phyloP scores from a whole-genome alignment of 1,140 invertebrate species.

The Ceratoteleas bidentatus region DNA sequence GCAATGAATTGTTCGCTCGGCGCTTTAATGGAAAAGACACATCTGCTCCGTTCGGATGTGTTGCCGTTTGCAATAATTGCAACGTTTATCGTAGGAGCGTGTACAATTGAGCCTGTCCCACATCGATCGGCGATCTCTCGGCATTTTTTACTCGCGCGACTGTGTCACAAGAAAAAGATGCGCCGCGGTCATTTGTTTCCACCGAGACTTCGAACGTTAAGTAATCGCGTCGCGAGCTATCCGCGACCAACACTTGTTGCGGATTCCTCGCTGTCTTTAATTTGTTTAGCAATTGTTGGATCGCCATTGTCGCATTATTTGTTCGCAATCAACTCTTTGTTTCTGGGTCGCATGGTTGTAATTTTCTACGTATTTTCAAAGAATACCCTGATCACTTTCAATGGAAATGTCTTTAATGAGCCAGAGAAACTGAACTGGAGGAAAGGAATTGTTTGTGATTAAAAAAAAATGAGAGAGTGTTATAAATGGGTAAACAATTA shows the following conservation, averaged over 20 bases:
- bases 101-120: slow-evolving; percentile 40
- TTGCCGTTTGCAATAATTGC: slow-evolving; percentile 35
- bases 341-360: not conserved
- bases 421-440: too few species aligned
- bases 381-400: too few species aligned
- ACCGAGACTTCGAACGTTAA: slow-evolving; percentile 29
- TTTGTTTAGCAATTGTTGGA: slow-evolving; percentile 27
- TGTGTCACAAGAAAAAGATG: slow-evolving; percentile 42
- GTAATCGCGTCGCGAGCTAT: slow-evolving; percentile 32
- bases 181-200: slow-evolving; percentile 43
- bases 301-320: slow-evolving; percentile 33
- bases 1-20: too few species aligned
- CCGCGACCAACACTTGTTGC: slow-evolving; percentile 9
- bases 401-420: too few species aligned
- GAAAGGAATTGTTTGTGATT: too few species aligned
- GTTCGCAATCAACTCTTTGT: slow-evolving; percentile 4
- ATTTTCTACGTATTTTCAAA: not conserved
- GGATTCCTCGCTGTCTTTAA: slow-evolving; percentile 25
- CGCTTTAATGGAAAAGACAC: too few species aligned
- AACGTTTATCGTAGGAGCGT: slow-evolving; percentile 24
- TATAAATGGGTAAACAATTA: too few species aligned
- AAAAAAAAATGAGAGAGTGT: too few species aligned
- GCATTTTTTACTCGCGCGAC: slow-evolving; percentile 25
- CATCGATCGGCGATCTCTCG: slow-evolving; percentile 27
- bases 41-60: not conserved